These are phyloP conservation scores for Patella caerulea DNA, from an alignment of 2,888 invertebrate genomes.

Conservation along the genomic window DNA sequence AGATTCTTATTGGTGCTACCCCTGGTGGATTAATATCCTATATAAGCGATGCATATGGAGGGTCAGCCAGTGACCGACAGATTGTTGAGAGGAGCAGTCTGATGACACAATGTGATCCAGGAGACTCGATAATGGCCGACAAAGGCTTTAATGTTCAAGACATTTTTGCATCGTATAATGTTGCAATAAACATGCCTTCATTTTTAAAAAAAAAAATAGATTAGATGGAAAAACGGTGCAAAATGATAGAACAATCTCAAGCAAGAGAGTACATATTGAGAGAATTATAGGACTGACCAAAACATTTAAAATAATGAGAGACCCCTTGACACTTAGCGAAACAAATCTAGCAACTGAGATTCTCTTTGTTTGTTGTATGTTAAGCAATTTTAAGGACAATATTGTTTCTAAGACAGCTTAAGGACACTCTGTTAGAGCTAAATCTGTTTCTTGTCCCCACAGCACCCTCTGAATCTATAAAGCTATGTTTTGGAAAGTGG, in stretches of 20 bases:
- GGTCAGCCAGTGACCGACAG: conserved; percentile 44
- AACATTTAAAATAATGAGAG: too few relatives aligned
- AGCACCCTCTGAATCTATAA: too few relatives aligned
- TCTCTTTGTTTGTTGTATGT: too few relatives aligned
- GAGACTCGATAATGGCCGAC: conserved; percentile 40
- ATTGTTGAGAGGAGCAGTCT: conserved; percentile 38
- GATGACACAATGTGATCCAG: conserved; percentile 29
- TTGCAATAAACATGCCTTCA: conserved; percentile 40
- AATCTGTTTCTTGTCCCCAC: too few relatives aligned
- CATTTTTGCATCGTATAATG: conserved; percentile 33
- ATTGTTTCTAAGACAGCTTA: too few relatives aligned
- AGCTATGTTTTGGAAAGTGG: too few relatives aligned
- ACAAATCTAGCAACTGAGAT: too few relatives aligned
- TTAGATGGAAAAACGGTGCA: conserved; percentile 32
- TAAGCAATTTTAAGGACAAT: too few relatives aligned
- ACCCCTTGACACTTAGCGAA: too few relatives aligned
- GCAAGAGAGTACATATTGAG: conserved; percentile 39
- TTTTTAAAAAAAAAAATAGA: conserved; percentile 39
- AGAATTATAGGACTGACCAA: conserved; percentile 23
- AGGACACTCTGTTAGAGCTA: too few relatives aligned
- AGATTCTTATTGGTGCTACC: conserved; percentile 36
- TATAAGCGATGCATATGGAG: conserved; percentile 35
- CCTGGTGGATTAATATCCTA: conserved; percentile 37
- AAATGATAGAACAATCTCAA: conserved; percentile 39
- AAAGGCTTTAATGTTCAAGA: conserved; percentile 45